These are phyloP conservation scores for Austrofundulus limnaeus DNA, from an alignment of 2,113 vertebrate species.

Conservation along the genomic window DNA sequence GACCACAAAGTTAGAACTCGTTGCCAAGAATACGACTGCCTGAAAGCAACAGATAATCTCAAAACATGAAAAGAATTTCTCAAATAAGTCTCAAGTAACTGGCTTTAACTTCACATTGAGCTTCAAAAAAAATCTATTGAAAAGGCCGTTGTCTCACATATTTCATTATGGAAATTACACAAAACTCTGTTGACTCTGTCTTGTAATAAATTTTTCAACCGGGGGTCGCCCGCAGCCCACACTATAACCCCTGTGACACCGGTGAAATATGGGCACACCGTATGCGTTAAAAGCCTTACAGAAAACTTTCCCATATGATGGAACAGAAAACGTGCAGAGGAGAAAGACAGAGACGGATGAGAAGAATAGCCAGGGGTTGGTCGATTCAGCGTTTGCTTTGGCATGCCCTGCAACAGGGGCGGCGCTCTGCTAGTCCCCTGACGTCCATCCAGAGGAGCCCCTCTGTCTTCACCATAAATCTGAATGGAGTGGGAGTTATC, in stretches of 20 bases:
- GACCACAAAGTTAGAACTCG: background rate
- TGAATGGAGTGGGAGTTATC: conserved; percentile 75
- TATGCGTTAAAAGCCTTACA: background rate
- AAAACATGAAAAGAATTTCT: no score
- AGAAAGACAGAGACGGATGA: conserved; percentile 52
- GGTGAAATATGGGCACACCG: conserved; percentile 20
- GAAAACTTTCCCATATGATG: conserved; percentile 45
- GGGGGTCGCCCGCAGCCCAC: background rate
- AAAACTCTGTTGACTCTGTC: background rate
- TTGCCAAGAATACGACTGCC: no score
- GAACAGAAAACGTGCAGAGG: conserved; percentile 11
- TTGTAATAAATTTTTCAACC: background rate
- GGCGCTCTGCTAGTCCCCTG: conserved; percentile 57
- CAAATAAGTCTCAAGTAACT: no score
- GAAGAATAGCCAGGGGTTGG: conserved; percentile 58
- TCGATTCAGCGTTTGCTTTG: conserved; percentile 76
- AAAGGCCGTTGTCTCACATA: no score
- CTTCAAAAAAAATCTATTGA: no score
- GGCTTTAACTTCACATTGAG: no score
- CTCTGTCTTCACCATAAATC: conserved; percentile 71
- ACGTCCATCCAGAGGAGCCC: conserved; percentile 69
- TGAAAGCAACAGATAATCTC: no score
- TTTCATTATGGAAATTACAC: background rate
- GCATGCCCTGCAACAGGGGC: conserved; percentile 58
- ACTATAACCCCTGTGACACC: conserved; percentile 16